Evolutionary conservation across 2,113 vertebrate species (phyloP).

Genomic region (Antechinus flavipes): DNA sequence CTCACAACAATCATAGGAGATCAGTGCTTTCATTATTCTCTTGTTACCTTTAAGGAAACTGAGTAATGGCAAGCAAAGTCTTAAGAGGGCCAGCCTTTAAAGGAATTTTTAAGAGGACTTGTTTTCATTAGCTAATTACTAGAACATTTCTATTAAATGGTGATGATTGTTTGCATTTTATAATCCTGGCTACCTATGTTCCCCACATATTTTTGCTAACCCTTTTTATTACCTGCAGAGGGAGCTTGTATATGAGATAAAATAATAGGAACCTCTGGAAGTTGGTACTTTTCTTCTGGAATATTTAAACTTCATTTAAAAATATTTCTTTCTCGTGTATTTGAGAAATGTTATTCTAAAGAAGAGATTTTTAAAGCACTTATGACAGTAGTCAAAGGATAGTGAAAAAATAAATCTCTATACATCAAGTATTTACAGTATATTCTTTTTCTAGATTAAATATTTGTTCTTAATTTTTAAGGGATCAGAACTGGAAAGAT

Average conservation of each 20-base stretch:
- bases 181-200: constrained; percentile 47
- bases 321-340: constrained; percentile 14
- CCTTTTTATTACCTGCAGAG: constrained; percentile 87
- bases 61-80: constrained; percentile 9
- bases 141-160: constrained; percentile 57
- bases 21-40: background rate
- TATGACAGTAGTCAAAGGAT: constrained; percentile 11
- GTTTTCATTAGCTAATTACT: constrained; percentile 59
- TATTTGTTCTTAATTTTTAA: constrained; percentile 19
- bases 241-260: constrained; percentile 87
- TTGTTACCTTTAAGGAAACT: background rate
- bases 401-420: constrained; percentile 14
- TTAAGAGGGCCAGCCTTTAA: background rate
- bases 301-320: constrained; percentile 72
- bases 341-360: constrained; percentile 64
- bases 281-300: constrained; percentile 75
- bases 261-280: constrained; percentile 80
- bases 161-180: constrained; percentile 67
- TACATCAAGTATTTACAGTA: constrained; percentile 21
- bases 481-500: constrained; percentile 47
- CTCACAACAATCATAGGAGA: background rate
- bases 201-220: constrained; percentile 82
- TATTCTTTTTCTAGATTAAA: constrained; percentile 32
- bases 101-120: constrained; percentile 44
- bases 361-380: constrained; percentile 35